Evolutionary conservation across 2,113 vertebrate genomes (phyloP).

Genomic region (Petromus typicus): DNA sequence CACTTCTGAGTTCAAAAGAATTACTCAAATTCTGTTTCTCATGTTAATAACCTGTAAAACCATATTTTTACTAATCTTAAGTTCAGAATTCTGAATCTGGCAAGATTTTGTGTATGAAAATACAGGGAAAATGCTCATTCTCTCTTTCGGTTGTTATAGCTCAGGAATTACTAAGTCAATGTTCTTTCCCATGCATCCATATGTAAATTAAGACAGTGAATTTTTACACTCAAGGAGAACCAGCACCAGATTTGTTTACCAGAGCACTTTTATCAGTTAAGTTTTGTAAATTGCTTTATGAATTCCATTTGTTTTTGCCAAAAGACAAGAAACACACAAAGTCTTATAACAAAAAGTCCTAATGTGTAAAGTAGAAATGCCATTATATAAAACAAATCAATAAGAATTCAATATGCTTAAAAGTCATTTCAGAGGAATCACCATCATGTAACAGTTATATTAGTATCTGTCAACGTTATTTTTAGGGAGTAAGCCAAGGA

Average conservation of each 20-base stretch:
- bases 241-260: conserved; percentile 24
- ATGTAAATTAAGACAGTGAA: conserved; percentile 35
- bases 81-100: conserved; percentile 46
- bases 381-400: conserved; percentile 76
- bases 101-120: conserved; percentile 39
- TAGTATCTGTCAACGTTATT: conserved; percentile 65
- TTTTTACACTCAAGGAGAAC: neutral
- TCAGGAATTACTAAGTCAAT: conserved; percentile 36
- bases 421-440: conserved; percentile 61
- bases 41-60: conserved; percentile 44
- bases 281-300: conserved; percentile 36
- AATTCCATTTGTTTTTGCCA: conserved; percentile 72
- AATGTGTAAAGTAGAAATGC: conserved; percentile 72
- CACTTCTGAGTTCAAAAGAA: conserved; percentile 49
- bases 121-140: neutral
- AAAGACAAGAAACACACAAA: conserved; percentile 63
- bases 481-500: conserved; percentile 61
- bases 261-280: conserved; percentile 42
- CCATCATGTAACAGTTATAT: conserved; percentile 70
- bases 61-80: conserved; percentile 47
- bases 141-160: neutral
- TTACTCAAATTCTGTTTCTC: conserved; percentile 45
- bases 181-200: conserved; percentile 11
- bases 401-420: conserved; percentile 72
- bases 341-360: conserved; percentile 65